Conservation (phyloP, 2,113 vertebrate species). For the Herpetotheres cachinnans region DNA sequence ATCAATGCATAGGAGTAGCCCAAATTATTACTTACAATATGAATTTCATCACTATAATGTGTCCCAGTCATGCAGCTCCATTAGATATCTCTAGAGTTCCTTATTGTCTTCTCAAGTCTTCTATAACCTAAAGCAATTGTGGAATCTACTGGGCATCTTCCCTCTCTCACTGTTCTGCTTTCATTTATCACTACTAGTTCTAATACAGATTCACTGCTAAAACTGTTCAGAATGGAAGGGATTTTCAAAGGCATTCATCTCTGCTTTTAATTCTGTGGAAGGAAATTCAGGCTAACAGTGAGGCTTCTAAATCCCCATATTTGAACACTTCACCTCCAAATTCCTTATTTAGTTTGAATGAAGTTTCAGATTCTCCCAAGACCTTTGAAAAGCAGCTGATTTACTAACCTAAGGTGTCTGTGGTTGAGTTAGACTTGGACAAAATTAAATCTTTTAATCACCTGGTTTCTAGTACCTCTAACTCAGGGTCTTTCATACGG, state of each 20-base stretch:
- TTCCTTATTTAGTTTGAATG: neutral
- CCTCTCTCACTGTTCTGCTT: neutral
- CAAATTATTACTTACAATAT: constrained; percentile 20
- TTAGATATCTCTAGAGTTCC: neutral
- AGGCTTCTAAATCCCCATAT: neutral
- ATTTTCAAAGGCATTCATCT: neutral
- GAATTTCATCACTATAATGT: neutral
- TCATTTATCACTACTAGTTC: neutral
- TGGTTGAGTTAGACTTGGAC: neutral
- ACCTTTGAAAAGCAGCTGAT: neutral
- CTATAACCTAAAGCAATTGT: neutral
- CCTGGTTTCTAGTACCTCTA: neutral
- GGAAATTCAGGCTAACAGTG: neutral
- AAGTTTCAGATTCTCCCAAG: neutral
- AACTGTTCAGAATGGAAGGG: neutral
- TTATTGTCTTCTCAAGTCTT: neutral
- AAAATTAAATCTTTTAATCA: too few species aligned
- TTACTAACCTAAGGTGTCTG: neutral
- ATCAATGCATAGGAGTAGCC: constrained; percentile 14
- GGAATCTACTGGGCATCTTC: neutral
- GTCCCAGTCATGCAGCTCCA: neutral
- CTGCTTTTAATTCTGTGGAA: neutral
- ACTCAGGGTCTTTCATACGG: neutral
- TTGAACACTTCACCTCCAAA: neutral
- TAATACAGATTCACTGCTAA: neutral